phyloP scores from a whole-genome alignment of 2,797 vertebrate species.

The Crocodylus rhombifer region DNA sequence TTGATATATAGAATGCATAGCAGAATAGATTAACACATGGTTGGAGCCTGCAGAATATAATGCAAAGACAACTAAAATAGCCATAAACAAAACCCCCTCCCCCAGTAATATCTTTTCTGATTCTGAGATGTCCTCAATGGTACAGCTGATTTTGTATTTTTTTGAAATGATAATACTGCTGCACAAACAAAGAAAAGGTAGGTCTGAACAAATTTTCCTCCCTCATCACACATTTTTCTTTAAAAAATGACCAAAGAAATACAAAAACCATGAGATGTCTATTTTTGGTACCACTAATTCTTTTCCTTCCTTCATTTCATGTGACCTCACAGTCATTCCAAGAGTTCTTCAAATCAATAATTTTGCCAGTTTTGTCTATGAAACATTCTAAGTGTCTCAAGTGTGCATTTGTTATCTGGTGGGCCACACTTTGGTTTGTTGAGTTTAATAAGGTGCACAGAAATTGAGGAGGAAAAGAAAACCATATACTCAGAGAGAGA shows the following conservation, averaged over 20 bases:
- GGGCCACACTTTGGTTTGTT: background rate
- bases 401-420: rapidly evolving
- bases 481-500: rapidly evolving
- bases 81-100: no score
- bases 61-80: background rate
- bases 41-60: background rate
- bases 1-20: background rate
- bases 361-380: background rate
- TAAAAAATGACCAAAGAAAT: background rate
- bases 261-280: background rate
- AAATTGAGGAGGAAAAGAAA: background rate
- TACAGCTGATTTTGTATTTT: no score
- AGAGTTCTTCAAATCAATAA: no score
- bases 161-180: no score
- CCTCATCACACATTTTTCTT: background rate
- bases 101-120: background rate
- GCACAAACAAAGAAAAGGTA: background rate
- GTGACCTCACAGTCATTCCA: no score
- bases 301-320: no score
- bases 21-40: background rate
- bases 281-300: background rate
- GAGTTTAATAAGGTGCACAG: background rate
- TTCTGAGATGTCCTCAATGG: background rate
- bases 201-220: background rate
- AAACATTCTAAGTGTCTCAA: rapidly evolving